A percentile compares a stretch with the other conserved stretches of the same genome.
These are phyloP conservation scores for Plecotus auritus DNA, from an alignment of 2,113 vertebrate species.

Conservation along the genomic window DNA sequence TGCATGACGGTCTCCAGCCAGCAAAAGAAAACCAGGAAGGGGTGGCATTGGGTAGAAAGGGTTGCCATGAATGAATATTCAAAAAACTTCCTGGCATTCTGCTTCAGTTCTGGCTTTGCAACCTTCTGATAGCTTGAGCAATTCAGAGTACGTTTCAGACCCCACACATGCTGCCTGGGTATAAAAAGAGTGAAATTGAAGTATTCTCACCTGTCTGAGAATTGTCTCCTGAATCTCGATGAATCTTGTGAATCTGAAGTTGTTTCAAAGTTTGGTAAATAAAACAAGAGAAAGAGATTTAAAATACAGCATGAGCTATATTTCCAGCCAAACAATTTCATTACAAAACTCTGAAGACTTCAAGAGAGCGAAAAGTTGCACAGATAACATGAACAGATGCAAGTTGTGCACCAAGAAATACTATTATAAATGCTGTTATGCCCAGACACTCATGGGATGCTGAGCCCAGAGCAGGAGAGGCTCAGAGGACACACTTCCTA, in stretches of 20 bases:
- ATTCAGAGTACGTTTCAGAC: background rate
- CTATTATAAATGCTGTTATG: background rate
- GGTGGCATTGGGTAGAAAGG: background rate
- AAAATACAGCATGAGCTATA: conserved; percentile 27
- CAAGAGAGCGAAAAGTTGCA: conserved; percentile 31
- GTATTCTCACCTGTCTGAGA: conserved; percentile 88
- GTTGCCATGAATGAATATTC: background rate
- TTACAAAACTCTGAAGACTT: conserved; percentile 27
- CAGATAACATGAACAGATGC: conserved; percentile 24
- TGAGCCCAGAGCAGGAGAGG: background rate
- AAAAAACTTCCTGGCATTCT: background rate
- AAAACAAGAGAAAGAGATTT: conserved; percentile 51
- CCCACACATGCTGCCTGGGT: background rate
- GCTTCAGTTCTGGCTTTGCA: background rate
- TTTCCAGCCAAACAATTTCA: background rate
- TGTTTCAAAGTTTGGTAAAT: conserved; percentile 49
- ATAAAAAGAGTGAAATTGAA: conserved; percentile 13
- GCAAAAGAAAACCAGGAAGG: background rate
- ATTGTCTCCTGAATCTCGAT: conserved; percentile 86
- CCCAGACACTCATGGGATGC: background rate
- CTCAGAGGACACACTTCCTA: background rate
- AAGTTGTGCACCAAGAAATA: background rate
- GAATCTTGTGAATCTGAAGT: conserved; percentile 86
- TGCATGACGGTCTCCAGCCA: background rate
- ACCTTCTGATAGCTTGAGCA: background rate